phyloP scores from a whole-genome alignment of 2,888 invertebrate genomes.

The Drosophila prolongata region DNA sequence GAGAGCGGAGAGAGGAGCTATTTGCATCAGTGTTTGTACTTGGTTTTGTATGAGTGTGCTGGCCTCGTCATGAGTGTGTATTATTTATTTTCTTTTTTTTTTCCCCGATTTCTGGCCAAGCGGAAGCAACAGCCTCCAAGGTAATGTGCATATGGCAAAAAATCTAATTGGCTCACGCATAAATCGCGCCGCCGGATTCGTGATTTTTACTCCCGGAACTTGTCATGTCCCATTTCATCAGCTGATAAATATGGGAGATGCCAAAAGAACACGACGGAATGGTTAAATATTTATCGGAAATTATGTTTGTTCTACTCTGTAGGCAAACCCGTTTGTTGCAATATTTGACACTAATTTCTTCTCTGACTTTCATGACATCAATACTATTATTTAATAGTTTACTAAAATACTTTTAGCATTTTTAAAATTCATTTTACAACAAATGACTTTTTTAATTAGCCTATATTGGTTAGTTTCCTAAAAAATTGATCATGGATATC shows the following conservation, averaged over 20 bases:
- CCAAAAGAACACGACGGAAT: not conserved
- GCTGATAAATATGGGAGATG: constrained; percentile 10
- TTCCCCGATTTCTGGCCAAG: constrained; percentile 23
- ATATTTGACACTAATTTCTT: too few relatives aligned
- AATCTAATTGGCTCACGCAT: constrained; percentile 51
- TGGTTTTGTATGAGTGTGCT: constrained; percentile 14
- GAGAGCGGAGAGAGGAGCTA: not conserved
- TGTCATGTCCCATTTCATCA: constrained; percentile 47
- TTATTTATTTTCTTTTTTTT: constrained; percentile 32
- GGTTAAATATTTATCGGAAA: not conserved
- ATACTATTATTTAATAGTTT: too few relatives aligned
- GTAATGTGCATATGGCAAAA: constrained; percentile 41
- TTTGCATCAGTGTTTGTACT: constrained; percentile 8
- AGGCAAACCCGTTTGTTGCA: not conserved
- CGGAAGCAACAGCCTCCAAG: constrained; percentile 48
- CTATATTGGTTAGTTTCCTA: too few relatives aligned
- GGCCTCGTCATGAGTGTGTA: constrained; percentile 35
- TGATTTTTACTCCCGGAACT: constrained; percentile 51
- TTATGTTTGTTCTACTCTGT: not conserved
- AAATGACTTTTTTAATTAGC: too few relatives aligned
- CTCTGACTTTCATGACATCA: too few relatives aligned
- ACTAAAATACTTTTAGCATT: too few relatives aligned
- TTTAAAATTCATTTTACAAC: not conserved
- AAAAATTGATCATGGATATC: too few relatives aligned
- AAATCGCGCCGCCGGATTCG: constrained; percentile 28